Evolutionary conservation across 2,797 vertebrate genomes (phyloP).

Genomic region (Paguma larvata): DNA sequence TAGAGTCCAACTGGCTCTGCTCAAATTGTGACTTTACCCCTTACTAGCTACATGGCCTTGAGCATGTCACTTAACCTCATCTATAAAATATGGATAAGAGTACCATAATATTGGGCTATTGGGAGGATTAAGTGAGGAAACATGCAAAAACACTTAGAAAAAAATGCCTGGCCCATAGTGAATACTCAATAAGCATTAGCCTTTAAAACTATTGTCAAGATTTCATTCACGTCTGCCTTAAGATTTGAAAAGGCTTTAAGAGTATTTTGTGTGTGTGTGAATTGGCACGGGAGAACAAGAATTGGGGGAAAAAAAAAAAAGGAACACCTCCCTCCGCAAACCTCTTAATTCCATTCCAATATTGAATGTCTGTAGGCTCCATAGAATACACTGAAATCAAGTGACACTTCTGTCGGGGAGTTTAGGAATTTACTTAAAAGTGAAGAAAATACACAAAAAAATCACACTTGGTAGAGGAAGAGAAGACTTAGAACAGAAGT

Average conservation of each 20-base stretch:
- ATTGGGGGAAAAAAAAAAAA: not conserved
- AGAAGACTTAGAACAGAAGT: not conserved
- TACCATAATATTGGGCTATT: not conserved
- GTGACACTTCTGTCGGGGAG: not conserved
- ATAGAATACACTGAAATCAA: not conserved
- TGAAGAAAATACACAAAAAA: not conserved
- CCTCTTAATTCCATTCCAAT: not conserved
- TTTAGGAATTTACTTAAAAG: conserved; percentile 41
- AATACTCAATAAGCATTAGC: not conserved
- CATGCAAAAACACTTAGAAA: not conserved
- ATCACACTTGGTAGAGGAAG: not conserved
- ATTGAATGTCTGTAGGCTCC: not conserved
- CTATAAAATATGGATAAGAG: not conserved
- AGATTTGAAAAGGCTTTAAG: conserved; percentile 52
- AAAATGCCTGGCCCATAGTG: not conserved
- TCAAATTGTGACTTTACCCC: not conserved
- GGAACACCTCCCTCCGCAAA: not conserved
- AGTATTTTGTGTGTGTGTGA: not conserved
- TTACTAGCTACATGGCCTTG: not conserved
- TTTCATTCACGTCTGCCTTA: not conserved
- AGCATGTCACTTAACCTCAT: not conserved
- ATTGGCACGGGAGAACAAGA: not conserved
- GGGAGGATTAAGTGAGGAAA: not conserved
- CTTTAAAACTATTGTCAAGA: not conserved
- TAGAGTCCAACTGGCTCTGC: not conserved